Base-by-base conservation (phyloP, 2,113 vertebrate genomes). In the Odobenus rosmarus region DNA sequence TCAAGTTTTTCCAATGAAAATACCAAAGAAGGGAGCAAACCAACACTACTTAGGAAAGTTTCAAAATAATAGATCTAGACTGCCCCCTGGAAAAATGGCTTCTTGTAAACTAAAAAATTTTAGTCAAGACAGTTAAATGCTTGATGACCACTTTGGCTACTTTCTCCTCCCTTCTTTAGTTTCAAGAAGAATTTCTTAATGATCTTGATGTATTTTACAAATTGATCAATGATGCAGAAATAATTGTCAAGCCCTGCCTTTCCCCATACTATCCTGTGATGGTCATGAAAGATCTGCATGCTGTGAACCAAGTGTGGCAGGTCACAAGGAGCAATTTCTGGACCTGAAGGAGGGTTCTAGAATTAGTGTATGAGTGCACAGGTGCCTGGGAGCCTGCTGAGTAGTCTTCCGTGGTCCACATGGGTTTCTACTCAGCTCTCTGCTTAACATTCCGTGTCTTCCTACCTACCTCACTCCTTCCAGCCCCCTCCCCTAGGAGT, bases 1-100 rank as follows among this genome's bases (percentile, higher is more conserved):
- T 67, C 49, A 85, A 79, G 13, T 49, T 96, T 98, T 81, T 69
- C 77, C 51, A 97, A 97, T 36, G 85, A 95, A 92, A 93, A 93
- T 23, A 83, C 61, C 51, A 71, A 93, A 82, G 90, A 79, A 88
- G 31, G 42, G 88, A 69, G 26, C 21, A 88, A 88, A 88, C 18
- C 36, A 55, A 90, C 36, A 86, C 49, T 81, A 77, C 36, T 69
- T 82, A 82, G 72, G 71, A 91, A 97, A 94, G 72, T 69, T 97
- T 95, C 59, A 82, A 93, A 93, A 97, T 83, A 74, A 69, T 53
- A 86, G 93, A 61, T 57, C 28, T 93, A 82, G 81, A 85, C 23
- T 91, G n/a, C 53, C n/a, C 64, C 88, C 64, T 95, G 82, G 39
- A 90, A 98, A 95, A 94, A 88, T 77, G 46, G 26, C 7, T 87